Evolutionary conservation across 2,797 vertebrate species (phyloP).

Genomic region (Eutrigla gurnardus): DNA sequence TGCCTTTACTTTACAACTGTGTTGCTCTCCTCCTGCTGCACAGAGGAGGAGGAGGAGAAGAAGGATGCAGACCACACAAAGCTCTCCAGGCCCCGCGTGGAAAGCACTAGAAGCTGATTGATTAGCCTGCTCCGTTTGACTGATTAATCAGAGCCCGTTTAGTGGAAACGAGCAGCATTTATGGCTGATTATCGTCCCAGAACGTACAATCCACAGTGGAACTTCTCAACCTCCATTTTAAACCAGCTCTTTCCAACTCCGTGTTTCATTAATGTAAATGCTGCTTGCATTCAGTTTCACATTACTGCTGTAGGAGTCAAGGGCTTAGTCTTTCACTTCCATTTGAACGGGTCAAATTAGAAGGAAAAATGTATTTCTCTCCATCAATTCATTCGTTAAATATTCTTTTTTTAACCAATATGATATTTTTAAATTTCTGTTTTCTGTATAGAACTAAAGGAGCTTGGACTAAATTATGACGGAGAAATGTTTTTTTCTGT

Average conservation of each 20-base stretch:
- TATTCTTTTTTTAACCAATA: background rate
- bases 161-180: constrained; percentile 74
- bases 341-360: constrained; percentile 1
- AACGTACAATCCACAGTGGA: constrained; percentile 59
- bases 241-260: constrained; percentile 34
- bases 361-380: background rate
- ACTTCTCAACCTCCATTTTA: constrained; percentile 57
- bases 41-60: constrained; percentile 34
- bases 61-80: constrained; percentile 40
- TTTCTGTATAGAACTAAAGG: background rate
- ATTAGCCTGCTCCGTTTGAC: constrained; percentile 75
- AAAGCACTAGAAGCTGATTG: constrained; percentile 75
- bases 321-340: background rate
- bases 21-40: constrained; percentile 37
- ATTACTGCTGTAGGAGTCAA: background rate
- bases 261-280: constrained; percentile 42
- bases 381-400: background rate
- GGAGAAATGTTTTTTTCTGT: background rate
- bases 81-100: constrained; percentile 53
- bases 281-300: constrained; percentile 31
- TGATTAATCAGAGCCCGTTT: constrained; percentile 78
- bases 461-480: background rate
- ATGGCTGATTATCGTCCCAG: constrained; percentile 76
- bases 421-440: background rate
- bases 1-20: constrained; percentile 36